phyloP scores from a whole-genome alignment of 92 coral and sea anemone species.

The Metridium senile region DNA sequence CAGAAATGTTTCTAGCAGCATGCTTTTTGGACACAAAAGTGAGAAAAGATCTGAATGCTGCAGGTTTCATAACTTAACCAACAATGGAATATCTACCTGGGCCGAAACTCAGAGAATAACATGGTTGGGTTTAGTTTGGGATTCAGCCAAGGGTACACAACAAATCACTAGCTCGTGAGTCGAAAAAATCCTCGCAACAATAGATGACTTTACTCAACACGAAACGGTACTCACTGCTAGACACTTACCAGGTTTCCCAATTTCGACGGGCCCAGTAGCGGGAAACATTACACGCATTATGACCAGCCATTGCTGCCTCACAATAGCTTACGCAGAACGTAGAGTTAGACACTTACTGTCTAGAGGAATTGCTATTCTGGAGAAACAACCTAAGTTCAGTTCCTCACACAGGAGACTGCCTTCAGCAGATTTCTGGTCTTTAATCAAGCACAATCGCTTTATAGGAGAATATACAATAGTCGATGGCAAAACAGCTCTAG shows the following conservation, averaged over 20 bases:
- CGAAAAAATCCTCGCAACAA: constrained; percentile 17
- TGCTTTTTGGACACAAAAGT: too few species aligned
- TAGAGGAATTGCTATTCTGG: constrained; percentile 34
- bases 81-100: too few species aligned
- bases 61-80: too few species aligned
- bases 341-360: neutral
- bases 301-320: neutral
- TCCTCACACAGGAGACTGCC: too few species aligned
- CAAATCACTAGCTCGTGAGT: constrained; percentile 32
- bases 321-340: neutral
- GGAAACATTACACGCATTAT: constrained; percentile 33
- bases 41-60: too few species aligned
- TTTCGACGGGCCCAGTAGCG: constrained; percentile 41
- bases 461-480: too few species aligned
- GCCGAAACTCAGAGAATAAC: constrained; percentile 36
- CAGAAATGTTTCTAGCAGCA: too few species aligned
- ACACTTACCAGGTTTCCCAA: constrained; percentile 32
- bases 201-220: neutral
- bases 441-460: too few species aligned
- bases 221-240: constrained; percentile 26
- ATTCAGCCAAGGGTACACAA: constrained; percentile 25
- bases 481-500: too few species aligned
- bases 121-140: constrained; percentile 55
- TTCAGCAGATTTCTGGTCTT: too few species aligned
- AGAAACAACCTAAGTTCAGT: constrained; percentile 9